Percentiles rank a stretch among this genome's conserved stretches.
phyloP scores from a whole-genome alignment of 2,888 invertebrate species.

The Leptinotarsa rubiginosa region DNA sequence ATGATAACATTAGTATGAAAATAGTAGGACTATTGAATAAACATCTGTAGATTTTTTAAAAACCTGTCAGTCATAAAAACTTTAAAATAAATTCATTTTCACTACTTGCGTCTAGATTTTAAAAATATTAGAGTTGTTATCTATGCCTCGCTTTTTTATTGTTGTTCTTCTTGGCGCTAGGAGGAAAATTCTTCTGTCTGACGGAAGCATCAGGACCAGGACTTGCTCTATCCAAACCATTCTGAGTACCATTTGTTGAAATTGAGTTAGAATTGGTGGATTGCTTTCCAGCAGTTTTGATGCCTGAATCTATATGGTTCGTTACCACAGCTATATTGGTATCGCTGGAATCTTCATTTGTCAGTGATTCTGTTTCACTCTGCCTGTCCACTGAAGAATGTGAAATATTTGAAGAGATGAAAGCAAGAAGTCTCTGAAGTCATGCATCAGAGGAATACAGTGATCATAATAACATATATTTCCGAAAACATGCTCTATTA shows the following conservation, averaged over 20 bases:
- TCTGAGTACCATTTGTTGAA: conserved; percentile 60
- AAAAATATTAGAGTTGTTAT: conserved; percentile 65
- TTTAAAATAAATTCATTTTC: background rate
- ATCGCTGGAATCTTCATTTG: conserved; percentile 80
- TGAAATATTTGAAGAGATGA: conserved; percentile 8
- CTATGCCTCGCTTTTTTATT: conserved; percentile 87
- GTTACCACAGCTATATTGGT: conserved; percentile 68
- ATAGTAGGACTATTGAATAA: background rate
- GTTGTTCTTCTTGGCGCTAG: conserved; percentile 79
- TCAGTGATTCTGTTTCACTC: conserved; percentile 90
- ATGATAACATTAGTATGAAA: background rate
- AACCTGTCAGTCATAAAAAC: background rate
- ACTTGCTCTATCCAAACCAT: conserved; percentile 63
- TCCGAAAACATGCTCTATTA: too few species aligned
- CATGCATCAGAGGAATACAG: conserved; percentile 1
- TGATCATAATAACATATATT: too few species aligned
- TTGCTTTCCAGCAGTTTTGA: conserved; percentile 65
- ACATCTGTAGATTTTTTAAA: background rate
- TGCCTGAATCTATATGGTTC: conserved; percentile 61
- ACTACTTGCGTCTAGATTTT: too few species aligned
- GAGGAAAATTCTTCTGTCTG: conserved; percentile 72
- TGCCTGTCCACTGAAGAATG: conserved; percentile 77
- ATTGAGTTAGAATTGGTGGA: conserved; percentile 57
- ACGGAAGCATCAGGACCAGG: conserved; percentile 74
- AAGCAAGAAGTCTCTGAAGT: background rate